phyloP scores from a whole-genome alignment of 2,113 vertebrate genomes.

The Gallinago media region DNA sequence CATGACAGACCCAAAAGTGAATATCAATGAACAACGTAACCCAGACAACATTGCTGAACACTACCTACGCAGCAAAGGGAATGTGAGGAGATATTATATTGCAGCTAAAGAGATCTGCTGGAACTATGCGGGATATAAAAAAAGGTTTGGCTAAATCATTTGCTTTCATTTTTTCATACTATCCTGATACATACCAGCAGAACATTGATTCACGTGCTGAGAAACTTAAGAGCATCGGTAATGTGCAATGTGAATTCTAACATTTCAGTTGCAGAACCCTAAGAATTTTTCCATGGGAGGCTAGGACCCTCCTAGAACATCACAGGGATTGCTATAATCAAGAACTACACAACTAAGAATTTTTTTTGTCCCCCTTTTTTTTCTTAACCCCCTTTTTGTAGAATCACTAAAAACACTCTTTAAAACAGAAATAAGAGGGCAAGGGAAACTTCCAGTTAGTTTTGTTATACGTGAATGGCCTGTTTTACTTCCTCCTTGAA shows the following conservation, averaged over 20 bases:
- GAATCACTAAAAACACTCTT: not conserved
- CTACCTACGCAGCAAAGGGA: constrained; percentile 80
- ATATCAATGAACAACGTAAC: constrained; percentile 67
- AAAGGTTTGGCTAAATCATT: constrained; percentile 71
- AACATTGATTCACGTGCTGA: not conserved
- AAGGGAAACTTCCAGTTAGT: not conserved
- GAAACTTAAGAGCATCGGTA: not conserved
- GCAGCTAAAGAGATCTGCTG: constrained; percentile 90
- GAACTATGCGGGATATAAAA: constrained; percentile 85
- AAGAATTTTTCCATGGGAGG: not conserved
- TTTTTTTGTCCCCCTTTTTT: not conserved
- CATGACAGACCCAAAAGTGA: constrained; percentile 65
- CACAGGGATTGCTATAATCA: not conserved
- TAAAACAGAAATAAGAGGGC: not conserved
- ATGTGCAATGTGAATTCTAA: not conserved
- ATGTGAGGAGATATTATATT: constrained; percentile 87
- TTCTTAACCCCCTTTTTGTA: not conserved
- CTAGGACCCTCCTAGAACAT: not conserved
- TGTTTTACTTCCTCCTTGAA: not conserved
- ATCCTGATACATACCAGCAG: not conserved
- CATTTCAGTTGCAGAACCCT: not conserved
- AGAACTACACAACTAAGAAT: not conserved
- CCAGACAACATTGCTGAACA: constrained; percentile 79
- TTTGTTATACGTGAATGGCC: not conserved
- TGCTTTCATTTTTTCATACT: not conserved